Evolutionary conservation across 1,140 invertebrate species (phyloP).

Genomic region (Ylistrum balloti): DNA sequence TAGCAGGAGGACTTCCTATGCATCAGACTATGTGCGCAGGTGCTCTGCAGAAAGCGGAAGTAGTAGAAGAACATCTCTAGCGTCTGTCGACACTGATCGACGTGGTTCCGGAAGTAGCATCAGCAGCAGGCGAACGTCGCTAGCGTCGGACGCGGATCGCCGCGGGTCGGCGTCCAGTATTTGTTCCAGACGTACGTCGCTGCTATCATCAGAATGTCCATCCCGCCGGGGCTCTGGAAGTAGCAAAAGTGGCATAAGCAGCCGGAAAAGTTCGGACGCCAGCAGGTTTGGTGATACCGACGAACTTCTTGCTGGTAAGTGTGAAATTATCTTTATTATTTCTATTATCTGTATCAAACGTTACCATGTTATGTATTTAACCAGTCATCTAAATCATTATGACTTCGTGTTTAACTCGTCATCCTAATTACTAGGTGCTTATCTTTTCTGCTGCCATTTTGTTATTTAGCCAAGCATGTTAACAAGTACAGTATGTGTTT

Average conservation of each 20-base stretch:
- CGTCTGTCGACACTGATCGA: slow-evolving; percentile 63
- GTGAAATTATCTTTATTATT: no score
- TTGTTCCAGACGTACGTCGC: slow-evolving; percentile 72
- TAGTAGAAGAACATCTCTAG: slow-evolving; percentile 72
- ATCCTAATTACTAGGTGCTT: no score
- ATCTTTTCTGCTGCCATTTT: no score
- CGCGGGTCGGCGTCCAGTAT: slow-evolving; percentile 70
- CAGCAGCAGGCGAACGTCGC: slow-evolving; percentile 71
- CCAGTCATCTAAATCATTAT: no score
- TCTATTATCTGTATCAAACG: no score
- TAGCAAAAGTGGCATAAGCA: slow-evolving; percentile 73
- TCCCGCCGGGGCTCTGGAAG: slow-evolving; percentile 71
- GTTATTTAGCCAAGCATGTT: no score
- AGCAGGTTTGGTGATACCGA: slow-evolving; percentile 74
- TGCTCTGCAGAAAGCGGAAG: slow-evolving; percentile 72
- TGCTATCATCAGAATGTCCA: slow-evolving; percentile 70
- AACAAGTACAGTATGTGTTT: no score
- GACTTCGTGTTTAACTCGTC: no score
- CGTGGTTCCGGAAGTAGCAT: slow-evolving; percentile 71
- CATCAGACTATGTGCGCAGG: slow-evolving; percentile 73
- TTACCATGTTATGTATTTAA: no score
- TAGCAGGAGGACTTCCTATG: slow-evolving; percentile 73
- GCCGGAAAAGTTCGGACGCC: slow-evolving; percentile 73
- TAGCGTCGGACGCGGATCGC: slow-evolving; percentile 73
- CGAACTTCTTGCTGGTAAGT: slow-evolving; percentile 68